A percentile compares a stretch with the other conserved stretches of the same genome.
Evolutionary conservation across 2,797 vertebrate genomes (phyloP).

Genomic region (Triplophysa bombifrons): DNA sequence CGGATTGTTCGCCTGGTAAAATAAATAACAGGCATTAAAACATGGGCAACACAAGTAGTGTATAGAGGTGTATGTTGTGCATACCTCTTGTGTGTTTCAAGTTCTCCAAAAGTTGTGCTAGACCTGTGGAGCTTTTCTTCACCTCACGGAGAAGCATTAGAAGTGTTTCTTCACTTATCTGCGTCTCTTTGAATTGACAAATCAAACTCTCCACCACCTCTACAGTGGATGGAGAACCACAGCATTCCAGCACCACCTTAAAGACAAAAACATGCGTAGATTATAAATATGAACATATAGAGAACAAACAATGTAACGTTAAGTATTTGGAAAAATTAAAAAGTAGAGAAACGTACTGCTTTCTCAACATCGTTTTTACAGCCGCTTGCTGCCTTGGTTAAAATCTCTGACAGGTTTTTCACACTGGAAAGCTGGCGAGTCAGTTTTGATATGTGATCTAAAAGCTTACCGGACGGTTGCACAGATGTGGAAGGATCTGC

Average conservation of each 20-base stretch:
- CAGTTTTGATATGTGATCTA: constrained; percentile 72
- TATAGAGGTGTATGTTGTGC: neutral
- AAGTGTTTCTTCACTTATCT: constrained; percentile 71
- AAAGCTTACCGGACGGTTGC: constrained; percentile 60
- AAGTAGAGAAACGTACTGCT: constrained; percentile 67
- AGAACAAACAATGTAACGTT: neutral
- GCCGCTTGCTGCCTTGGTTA: constrained; percentile 74
- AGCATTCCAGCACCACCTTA: constrained; percentile 82
- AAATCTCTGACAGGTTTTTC: constrained; percentile 73
- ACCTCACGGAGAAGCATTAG: constrained; percentile 74
- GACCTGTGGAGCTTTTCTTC: constrained; percentile 62
- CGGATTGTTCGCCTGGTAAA: constrained; percentile 42
- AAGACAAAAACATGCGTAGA: neutral
- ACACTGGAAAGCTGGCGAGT: constrained; percentile 70
- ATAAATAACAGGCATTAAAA: neutral
- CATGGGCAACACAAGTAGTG: too few species aligned
- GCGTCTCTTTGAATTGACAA: constrained; percentile 72
- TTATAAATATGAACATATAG: neutral
- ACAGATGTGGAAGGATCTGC: constrained; percentile 36
- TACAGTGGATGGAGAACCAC: constrained; percentile 67
- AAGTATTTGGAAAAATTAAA: too few species aligned
- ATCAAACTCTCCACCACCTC: constrained; percentile 72
- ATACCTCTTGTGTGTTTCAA: constrained; percentile 53
- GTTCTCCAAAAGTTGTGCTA: constrained; percentile 6
- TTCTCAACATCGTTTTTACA: constrained; percentile 71